Base-by-base conservation (phyloP, 2,113 vertebrate genomes). In the Vidua macroura region DNA sequence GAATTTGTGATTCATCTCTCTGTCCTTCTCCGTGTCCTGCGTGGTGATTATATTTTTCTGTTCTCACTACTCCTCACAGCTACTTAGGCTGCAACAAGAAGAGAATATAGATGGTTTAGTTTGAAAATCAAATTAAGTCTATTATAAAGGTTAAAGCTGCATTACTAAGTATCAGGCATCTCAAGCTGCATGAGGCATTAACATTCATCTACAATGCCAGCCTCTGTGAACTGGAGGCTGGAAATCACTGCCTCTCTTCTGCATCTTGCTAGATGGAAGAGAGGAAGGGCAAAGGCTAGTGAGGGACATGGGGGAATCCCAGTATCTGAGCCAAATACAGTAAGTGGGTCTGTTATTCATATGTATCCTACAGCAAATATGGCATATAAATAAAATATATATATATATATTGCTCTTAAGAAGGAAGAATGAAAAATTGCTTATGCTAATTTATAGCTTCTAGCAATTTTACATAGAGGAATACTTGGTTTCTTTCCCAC, bases 141-240 rank as follows among this genome's bases (percentile, higher is more conserved):
- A 77, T 91, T 95, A 68, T 73, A 96, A 94, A 97, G 94, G 91
- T 96, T 94, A 96, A 90, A 85, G 76, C 52, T 91, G 80, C 92
- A 90, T 76, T 89, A 88, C 86, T 85, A 89, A 96, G 69, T 84
- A 88, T 87, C 59, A 62, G 27, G 18, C 48, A 46, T 85, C 75
- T 74, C 3, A 1, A 80, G 79, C 52, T 88, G 75, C 70, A 86
- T 15, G 63, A 95, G 86, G 35, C 15, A 12, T 92, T 83, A 78
- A 78, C 6, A 83, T 76, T 95, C 87, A 88, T 33, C n/a, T 51
- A 66, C 68, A 66, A 46, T n/a, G 44, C 31, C 66, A 84, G 66
- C 35, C 43, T 64, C 67, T 86, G 60, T 78, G 78, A 90, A 67
- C 59, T n/a, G 90, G 76, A 9, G 41, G 39, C 37, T 87, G 56